Evolutionary conservation across 2,888 invertebrate species (phyloP), one percentile per base, ranked within the genome.

Genomic region (Xanthia icteritia): DNA sequence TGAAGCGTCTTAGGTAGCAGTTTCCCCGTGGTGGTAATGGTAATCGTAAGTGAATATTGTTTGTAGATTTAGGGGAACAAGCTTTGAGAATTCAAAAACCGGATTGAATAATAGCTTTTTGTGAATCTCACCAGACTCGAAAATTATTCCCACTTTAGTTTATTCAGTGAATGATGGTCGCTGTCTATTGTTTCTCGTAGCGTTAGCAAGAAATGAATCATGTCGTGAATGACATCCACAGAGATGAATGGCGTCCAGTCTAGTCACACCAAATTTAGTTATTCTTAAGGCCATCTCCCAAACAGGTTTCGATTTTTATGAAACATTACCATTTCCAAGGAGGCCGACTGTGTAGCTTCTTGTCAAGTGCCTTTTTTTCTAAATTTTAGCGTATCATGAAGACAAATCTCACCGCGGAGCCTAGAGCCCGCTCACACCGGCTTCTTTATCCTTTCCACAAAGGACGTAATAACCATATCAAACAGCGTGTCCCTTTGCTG

Each of bases 391-490:
- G 96, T 96, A 96, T 95, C 96, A 94, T 89, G 93, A 94, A 94
- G 95, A 96, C 94, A 95, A 95, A 96, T 96, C 95, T 95, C 92
- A 86, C 86, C 92, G 88, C 90, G 91, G 91, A 87, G 92, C 90
- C 92, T 91, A 92, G 92, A 87, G 82, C 81, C 88, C 90, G 91
- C 92, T 94, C 92, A 91, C 92, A 93, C 93, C 95, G 94, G 92
- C 92, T 92, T 91, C 91, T 95, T 94, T 95, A 95, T 95, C 92
- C 92, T 92, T 90, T 89, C 93, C 92, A 95, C 96, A 96, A 96
- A 96, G 95, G 94, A 95, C 93, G 95, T 96, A 95, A 96, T 96
- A 96, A 96, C 96, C 96, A 96, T 96, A 96, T 96, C 96, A 96
- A 96, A 96, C 94, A 92, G 94, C 94, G 94, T 95, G 95, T 96